Conservation (phyloP, 1,140 invertebrate genomes). For the Oncopeltus fasciatus region DNA sequence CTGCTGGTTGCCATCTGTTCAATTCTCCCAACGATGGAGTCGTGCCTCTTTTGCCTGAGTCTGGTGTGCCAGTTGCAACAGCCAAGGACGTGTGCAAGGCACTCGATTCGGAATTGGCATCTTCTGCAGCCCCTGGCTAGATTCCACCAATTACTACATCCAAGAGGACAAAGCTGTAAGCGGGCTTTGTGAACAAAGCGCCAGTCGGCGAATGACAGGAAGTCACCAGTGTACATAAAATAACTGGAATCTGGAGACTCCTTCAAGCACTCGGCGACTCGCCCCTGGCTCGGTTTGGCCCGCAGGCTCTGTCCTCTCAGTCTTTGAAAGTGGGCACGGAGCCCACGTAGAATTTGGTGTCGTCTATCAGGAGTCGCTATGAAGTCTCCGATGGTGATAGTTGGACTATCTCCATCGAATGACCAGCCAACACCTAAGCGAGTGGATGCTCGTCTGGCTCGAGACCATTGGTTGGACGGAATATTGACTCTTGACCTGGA, state of each 20-base stretch:
- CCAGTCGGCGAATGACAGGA: conserved; percentile 20
- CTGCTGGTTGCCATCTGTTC: background rate
- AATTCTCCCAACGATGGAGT: background rate
- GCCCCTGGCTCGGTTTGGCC: background rate
- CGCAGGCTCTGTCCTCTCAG: background rate
- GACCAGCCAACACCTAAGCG: too few species aligned
- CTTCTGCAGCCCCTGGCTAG: background rate
- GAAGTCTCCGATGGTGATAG: background rate
- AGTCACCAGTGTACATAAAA: background rate
- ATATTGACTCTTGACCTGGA: too few species aligned
- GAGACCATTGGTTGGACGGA: too few species aligned
- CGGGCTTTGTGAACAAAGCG: background rate
- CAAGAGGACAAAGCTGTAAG: conserved; percentile 20
- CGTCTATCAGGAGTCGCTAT: too few species aligned
- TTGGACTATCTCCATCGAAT: background rate
- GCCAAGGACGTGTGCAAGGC: background rate
- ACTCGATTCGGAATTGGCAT: background rate
- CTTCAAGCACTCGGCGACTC: background rate
- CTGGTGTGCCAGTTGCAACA: background rate
- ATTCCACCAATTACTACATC: background rate
- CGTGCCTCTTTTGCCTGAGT: background rate
- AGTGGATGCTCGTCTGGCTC: too few species aligned
- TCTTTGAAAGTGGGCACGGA: too few species aligned
- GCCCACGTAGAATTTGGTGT: too few species aligned
- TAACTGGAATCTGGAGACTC: background rate